Evolutionary conservation across 2,888 invertebrate species (phyloP), one percentile per base, ranked within the genome.

Genomic region (Rhagonycha fulva): DNA sequence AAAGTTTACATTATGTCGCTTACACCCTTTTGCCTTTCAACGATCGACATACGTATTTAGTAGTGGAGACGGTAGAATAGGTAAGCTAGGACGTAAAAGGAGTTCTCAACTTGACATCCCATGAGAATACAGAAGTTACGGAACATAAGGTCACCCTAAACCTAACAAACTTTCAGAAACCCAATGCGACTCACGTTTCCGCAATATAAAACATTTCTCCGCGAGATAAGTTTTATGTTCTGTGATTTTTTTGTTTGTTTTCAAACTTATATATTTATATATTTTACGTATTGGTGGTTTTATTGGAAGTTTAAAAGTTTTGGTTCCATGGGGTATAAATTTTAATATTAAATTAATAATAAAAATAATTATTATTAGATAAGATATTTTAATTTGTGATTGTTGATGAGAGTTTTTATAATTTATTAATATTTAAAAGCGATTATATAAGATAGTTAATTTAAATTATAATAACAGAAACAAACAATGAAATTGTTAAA

Each of bases 101-200:
- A 81, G 82, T 81, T 83, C 82, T 80, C 80, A 78, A 82, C 78
- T 82, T 78, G 79, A 80, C 80, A 75, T 76, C 80, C 79, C 81
- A 88, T 88, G 83, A 85, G 88, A 81, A 88, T 87, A 81, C 88
- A 89, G 75, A 76, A 80, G 80, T 79, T 81, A 79, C 79, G 79
- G 81, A 83, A 83, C 86, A 86, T 86, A 87, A 87, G 86, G 86
- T 86, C 85, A 83, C 82, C 81, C 82, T 82, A 85, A 86, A 85
- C 82, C 83, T 84, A 87, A 87, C 86, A 87, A 87, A 87, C 85
- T 87, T 87, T 87, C 79, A 82, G 83, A 84, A 85, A 84, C 83
- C 84, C 85, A 84, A 87, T 87, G 86, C 86, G 84, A 82, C 84
- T 84, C 86, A 86, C 86, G 87, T 86, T 87, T 87, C 87, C 86